Percentiles rank a stretch among this genome's conserved stretches.
Conservation (phyloP, 1,140 invertebrate species). For the Anastatus disparis region DNA sequence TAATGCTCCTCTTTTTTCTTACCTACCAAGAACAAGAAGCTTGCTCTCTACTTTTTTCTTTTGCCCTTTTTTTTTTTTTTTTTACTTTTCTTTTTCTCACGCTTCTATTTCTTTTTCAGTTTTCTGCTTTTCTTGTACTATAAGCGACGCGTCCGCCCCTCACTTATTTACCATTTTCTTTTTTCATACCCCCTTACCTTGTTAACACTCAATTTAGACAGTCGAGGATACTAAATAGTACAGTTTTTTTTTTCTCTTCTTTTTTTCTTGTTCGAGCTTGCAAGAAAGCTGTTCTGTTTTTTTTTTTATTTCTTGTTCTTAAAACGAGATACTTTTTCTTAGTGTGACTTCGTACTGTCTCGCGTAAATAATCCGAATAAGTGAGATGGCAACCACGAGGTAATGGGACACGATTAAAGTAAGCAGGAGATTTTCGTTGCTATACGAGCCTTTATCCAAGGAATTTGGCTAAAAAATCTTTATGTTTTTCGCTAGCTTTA, state of each 20-base stretch:
- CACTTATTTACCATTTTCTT: background rate
- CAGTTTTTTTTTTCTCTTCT: too few species aligned
- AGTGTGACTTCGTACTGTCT: background rate
- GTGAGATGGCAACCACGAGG: background rate
- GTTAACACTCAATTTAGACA: slow-evolving; percentile 19
- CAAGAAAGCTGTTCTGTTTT: slow-evolving; percentile 1
- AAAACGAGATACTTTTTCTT: too few species aligned
- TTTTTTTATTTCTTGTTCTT: too few species aligned
- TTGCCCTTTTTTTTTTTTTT: background rate
- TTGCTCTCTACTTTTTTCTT: background rate
- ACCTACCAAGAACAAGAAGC: background rate
- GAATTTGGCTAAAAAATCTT: too few species aligned
- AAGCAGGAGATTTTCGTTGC: too few species aligned
- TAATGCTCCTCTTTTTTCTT: slow-evolving; percentile 11
- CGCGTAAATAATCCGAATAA: slow-evolving; percentile 9
- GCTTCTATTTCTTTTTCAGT: background rate
- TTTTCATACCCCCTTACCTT: background rate
- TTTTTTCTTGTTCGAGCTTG: background rate
- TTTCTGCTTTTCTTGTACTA: too few species aligned
- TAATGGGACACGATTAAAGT: background rate
- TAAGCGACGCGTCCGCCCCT: background rate
- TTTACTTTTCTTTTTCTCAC: background rate
- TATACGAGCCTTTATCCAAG: too few species aligned
- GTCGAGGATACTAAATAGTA: background rate
- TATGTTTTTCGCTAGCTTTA: too few species aligned